Base-by-base conservation (phyloP, 2,888 invertebrate species). In the Drosophila siamana region DNA sequence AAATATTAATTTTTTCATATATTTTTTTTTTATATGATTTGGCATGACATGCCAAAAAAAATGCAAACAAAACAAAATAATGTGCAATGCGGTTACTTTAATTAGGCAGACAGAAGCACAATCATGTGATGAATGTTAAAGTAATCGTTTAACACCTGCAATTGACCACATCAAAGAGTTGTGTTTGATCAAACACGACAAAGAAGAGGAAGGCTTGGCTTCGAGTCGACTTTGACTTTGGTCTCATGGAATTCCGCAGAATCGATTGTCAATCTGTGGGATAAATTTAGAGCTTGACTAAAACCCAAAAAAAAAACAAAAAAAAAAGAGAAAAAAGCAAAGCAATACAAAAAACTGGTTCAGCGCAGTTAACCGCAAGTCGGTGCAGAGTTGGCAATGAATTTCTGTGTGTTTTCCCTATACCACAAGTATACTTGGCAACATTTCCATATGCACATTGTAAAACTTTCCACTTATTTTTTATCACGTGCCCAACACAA, bases 71-170 rank as follows among this genome's bases (percentile, higher is more conserved):
- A 16, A 51, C 9, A 38, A 50, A 26, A 40, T 51, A 7, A 33
- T 19, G 16, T 41, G 69, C 26, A 51, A 59, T 46, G 33, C 19
- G 50, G 75, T 62, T 59, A 46, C 6, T 62, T 69, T 60, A 75
- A 75, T 69, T 75, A 48, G 38, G 24, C 24, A 26, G 50, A 55
- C 15, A 24, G 40, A 33, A 41, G 38, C 47, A n/a, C 26, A 44
- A 40, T 22, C 47, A 15, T 46, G 57, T 55, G 50, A 60, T 71
- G 59, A 60, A 50, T 60, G 56, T 46, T 24, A 5, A 56, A 24
- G 28, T 41, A 48, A 59, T 36, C 50, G 54, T 28, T 59, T 59
- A 74, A 56, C 74, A 78, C 78, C 73, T 74, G 74, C 57, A 67
- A 36, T 61, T 74, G 73, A 57, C 54, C 57, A 72, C 60, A 57